Conservation (phyloP, 2,888 invertebrate genomes). For the Monoplex corrugatus region DNA sequence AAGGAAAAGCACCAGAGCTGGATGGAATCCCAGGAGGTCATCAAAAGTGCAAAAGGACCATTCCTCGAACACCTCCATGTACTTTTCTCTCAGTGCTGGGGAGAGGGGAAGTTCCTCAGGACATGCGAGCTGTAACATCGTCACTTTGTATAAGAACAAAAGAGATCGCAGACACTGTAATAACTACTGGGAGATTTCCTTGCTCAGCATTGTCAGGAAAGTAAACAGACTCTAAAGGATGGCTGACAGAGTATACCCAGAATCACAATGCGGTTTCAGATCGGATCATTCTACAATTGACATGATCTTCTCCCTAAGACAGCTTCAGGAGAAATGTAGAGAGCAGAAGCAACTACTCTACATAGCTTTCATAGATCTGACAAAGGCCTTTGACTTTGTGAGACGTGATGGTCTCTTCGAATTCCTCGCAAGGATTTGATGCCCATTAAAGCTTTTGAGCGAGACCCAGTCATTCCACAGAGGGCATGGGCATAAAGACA, state of each 20-base stretch:
- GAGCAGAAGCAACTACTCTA: slow-evolving; percentile 52
- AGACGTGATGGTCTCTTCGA: slow-evolving; percentile 53
- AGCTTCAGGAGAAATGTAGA: slow-evolving; percentile 48
- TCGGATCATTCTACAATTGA: slow-evolving; percentile 44
- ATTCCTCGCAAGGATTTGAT: slow-evolving; percentile 44
- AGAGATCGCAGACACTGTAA: slow-evolving; percentile 57
- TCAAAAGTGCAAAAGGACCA: slow-evolving; percentile 10
- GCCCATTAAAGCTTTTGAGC: slow-evolving; percentile 46
- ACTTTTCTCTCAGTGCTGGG: slow-evolving; percentile 36
- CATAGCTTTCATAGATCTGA: slow-evolving; percentile 57
- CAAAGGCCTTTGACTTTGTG: slow-evolving; percentile 51
- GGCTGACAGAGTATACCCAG: slow-evolving; percentile 56
- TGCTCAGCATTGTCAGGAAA: slow-evolving; percentile 43
- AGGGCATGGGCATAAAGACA: too few relatives aligned
- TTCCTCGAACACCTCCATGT: slow-evolving; percentile 5
- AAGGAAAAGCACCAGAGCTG: not conserved
- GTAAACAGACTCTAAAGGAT: slow-evolving; percentile 40
- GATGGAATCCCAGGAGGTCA: not conserved
- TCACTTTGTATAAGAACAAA: slow-evolving; percentile 60
- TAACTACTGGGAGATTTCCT: slow-evolving; percentile 60
- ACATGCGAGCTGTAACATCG: slow-evolving; percentile 55
- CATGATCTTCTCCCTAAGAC: slow-evolving; percentile 52
- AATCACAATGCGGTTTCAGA: slow-evolving; percentile 58
- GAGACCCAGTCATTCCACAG: slow-evolving; percentile 52
- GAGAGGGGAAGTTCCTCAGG: slow-evolving; percentile 49